These are phyloP conservation scores for Parus major DNA, from an alignment of 2,113 vertebrate genomes.

Conservation along the genomic window DNA sequence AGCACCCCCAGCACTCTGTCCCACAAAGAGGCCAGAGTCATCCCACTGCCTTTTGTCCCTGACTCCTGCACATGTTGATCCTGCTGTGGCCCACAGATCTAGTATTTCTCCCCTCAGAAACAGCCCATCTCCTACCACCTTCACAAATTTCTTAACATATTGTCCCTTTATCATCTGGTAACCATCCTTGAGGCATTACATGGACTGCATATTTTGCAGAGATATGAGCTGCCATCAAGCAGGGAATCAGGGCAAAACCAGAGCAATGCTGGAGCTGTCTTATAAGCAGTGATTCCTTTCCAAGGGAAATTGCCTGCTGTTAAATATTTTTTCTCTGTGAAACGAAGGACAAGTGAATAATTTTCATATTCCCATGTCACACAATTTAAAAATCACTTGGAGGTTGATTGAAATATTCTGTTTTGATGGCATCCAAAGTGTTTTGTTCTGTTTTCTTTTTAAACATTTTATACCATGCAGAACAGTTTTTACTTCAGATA, in stretches of 20 bases:
- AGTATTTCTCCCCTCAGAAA: neutral
- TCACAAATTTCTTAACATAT: neutral
- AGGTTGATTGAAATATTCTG: neutral
- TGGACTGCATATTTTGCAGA: neutral
- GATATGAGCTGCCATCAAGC: neutral
- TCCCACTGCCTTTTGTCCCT: neutral
- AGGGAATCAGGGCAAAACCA: neutral
- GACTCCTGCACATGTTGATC: neutral
- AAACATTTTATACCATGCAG: neutral
- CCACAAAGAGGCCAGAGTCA: neutral
- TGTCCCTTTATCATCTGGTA: neutral
- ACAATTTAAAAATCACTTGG: neutral
- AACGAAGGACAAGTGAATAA: slow-evolving; percentile 7
- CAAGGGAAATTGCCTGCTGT: neutral
- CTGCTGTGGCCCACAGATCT: neutral
- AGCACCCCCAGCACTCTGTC: neutral
- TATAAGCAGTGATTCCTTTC: neutral
- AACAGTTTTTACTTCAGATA: slow-evolving; percentile 5
- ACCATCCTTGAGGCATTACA: neutral
- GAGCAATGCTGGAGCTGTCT: neutral
- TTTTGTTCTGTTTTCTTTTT: slow-evolving; percentile 6
- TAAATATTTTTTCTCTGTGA: neutral
- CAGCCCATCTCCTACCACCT: neutral
- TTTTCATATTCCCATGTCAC: neutral
- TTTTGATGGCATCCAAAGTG: neutral